Evolutionary conservation across 1,140 invertebrate species (phyloP), one percentile per base, ranked within the genome.

Genomic region (Zaprionus lachaisei): DNA sequence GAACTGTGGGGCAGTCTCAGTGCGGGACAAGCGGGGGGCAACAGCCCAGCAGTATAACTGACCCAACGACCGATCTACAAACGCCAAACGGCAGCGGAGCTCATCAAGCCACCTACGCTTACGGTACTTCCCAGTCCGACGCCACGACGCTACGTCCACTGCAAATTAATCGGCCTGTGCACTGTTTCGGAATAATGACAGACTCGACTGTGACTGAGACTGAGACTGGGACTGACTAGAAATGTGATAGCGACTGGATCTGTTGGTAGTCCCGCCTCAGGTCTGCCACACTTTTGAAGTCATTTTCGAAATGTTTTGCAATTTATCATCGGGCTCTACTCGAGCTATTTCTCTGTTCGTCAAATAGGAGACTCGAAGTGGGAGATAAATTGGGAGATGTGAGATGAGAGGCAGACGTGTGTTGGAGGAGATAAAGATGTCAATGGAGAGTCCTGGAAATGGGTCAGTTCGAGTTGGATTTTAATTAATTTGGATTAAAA

Each of bases 401-500:
- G 12, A 51, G 22, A 24, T 20, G 20, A 51, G 47, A 22, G 47
- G 41, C 2, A 17, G 41, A 17, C 4, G 34, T 31, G 17, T 9
- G 12, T 11, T 22, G 47, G 24, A 22, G 7, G 24, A 5, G 26
- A 56, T 57, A 57, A 44, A 76, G 58, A 81, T 77, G 78, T 81
- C 78, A 81, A 81, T 81, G 72, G 67, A 72, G 62, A 41, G 57
- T 57, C 72, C 49, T 49, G 31, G 60, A 87, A 75, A 47, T 83
- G 65, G 83, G 83, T 79, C 83, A 83, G 49, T 75, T 49, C 63
- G 64, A 77, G 58, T 76, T 56, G 79, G 62, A 64, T 87, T 81
- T 87, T 87, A 87, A 87, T 87, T 83, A 87, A 87, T 87, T 87
- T 82, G 73, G 79, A 87, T 87, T 87, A 87, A 87, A 87, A 87